Conservation (phyloP, 2,888 invertebrate species). For the Ochropacha duplaris region DNA sequence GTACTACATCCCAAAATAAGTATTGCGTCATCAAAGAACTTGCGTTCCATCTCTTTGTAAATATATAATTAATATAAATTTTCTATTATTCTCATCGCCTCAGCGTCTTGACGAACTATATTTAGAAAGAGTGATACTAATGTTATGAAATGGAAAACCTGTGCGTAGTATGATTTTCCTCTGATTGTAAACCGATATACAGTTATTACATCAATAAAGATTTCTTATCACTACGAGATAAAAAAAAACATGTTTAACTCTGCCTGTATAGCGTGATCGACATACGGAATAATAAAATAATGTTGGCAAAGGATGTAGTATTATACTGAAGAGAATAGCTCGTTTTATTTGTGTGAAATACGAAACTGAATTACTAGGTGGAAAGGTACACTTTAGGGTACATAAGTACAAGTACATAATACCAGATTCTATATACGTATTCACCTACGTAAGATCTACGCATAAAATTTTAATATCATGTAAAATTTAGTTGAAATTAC, state of each 20-base stretch:
- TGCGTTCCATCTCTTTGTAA: constrained; percentile 1
- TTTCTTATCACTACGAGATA: background rate
- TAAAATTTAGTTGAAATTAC: too few species aligned
- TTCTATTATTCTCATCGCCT: constrained; percentile 2
- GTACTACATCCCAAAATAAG: constrained; percentile 9
- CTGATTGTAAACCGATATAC: background rate
- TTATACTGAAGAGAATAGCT: too few species aligned
- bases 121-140: background rate
- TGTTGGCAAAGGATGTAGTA: too few species aligned
- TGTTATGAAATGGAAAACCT: background rate
- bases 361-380: too few species aligned
- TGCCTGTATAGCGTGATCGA: background rate
- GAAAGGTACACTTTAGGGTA: too few species aligned
- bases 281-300: too few species aligned
- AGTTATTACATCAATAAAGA: constrained; percentile 1
- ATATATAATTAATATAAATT: constrained; percentile 5
- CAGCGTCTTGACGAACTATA: constrained; percentile 2
- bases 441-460: too few species aligned
- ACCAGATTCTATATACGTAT: too few species aligned
- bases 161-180: background rate
- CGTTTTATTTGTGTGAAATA: too few species aligned
- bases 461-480: too few species aligned
- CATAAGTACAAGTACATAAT: too few species aligned
- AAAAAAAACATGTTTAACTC: background rate
- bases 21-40: constrained; percentile 13